Conservation (phyloP, 2,113 vertebrate genomes). For the Cebidichthys violaceus region DNA sequence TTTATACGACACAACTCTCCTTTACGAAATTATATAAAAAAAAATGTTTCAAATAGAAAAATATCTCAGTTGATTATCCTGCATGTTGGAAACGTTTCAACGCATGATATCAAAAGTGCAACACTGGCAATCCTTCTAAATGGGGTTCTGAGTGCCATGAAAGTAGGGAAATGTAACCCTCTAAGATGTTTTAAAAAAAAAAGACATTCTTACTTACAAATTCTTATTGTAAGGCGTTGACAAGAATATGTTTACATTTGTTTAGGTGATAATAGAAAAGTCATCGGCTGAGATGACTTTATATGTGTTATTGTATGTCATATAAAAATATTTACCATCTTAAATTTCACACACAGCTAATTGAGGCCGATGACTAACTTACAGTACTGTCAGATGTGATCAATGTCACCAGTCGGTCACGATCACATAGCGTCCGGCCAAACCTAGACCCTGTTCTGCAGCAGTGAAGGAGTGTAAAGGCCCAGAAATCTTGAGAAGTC, state of each 20-base stretch:
- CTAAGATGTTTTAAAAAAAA: constrained; percentile 41
- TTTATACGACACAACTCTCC: constrained; percentile 37
- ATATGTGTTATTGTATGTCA: constrained; percentile 45
- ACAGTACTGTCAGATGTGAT: constrained; percentile 65
- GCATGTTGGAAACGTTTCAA: constrained; percentile 65
- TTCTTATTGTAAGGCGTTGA: constrained; percentile 78
- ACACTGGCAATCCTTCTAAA: constrained; percentile 61
- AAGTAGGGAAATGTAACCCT: constrained; percentile 46
- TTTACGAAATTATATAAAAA: constrained; percentile 50
- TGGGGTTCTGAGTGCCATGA: constrained; percentile 61
- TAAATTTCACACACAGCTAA: constrained; percentile 57
- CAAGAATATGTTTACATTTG: constrained; percentile 64
- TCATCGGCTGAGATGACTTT: constrained; percentile 62
- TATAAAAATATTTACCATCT: constrained; percentile 78
- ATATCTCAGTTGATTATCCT: constrained; percentile 80
- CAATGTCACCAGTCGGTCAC: constrained; percentile 39
- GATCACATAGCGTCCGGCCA: constrained; percentile 7
- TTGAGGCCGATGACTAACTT: constrained; percentile 61
- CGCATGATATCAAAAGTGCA: constrained; percentile 78
- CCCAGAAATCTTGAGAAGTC: constrained; percentile 38
- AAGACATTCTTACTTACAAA: constrained; percentile 75
- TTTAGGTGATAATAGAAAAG: constrained; percentile 57
- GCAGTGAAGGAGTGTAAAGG: constrained; percentile 51
- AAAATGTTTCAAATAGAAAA: constrained; percentile 78
- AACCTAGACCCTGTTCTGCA: constrained; percentile 40